These are phyloP conservation scores for Fragum fragum DNA, from an alignment of 2,888 invertebrate species.

Conservation along the genomic window DNA sequence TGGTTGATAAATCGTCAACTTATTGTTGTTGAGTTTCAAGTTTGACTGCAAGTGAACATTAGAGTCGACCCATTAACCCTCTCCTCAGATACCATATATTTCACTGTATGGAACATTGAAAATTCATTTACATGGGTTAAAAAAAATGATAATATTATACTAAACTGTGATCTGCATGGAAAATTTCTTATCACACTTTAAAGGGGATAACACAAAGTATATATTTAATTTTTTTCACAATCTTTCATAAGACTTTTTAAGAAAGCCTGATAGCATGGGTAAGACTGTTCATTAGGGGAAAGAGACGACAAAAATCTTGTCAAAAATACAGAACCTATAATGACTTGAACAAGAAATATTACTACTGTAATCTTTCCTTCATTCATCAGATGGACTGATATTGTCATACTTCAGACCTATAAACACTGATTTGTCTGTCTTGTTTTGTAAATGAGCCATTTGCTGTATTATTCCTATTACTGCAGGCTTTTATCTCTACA, in stretches of 20 bases:
- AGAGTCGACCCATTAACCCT: constrained; percentile 14
- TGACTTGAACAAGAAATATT: background rate
- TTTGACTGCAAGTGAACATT: constrained; percentile 18
- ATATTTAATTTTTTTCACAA: no score
- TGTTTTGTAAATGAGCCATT: background rate
- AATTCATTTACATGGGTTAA: background rate
- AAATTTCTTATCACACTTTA: no score
- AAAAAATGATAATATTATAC: no score
- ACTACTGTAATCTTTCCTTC: background rate
- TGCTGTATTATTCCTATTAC: background rate
- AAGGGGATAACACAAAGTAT: background rate
- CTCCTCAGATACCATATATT: background rate
- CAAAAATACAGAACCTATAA: background rate
- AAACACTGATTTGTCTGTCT: constrained; percentile 11
- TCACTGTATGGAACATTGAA: background rate
- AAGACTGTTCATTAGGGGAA: no score
- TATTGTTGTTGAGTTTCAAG: background rate
- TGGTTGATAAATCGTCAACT: constrained; percentile 34
- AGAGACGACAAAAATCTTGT: background rate
- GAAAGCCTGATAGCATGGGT: no score
- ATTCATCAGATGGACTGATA: constrained; percentile 12
- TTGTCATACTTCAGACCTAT: background rate
- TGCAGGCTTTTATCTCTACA: no score
- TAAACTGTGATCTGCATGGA: no score
- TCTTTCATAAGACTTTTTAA: no score